Percentiles rank a stretch among this genome's conserved stretches.
phyloP scores from a whole-genome alignment of 2,797 vertebrate genomes.

The Staurois parvus region DNA sequence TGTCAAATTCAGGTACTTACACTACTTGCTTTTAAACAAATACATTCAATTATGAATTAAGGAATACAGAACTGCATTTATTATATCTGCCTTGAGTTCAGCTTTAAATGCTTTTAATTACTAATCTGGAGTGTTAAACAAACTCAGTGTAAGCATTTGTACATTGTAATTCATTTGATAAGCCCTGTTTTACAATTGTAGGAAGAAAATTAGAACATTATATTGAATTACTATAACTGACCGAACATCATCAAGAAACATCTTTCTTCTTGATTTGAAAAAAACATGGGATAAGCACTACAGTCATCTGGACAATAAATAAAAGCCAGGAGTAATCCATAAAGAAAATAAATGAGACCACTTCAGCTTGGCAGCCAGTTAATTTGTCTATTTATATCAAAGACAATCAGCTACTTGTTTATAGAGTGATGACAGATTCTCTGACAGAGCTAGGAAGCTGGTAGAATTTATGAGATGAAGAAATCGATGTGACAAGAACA shows the following conservation, averaged over 20 bases:
- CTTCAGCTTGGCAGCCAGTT: not conserved
- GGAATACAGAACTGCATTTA: too few species aligned
- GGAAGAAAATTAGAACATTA: not conserved
- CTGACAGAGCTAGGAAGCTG: not conserved
- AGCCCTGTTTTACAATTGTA: slow-evolving; percentile 17
- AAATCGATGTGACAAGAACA: not conserved
- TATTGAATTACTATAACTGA: too few species aligned
- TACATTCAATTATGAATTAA: too few species aligned
- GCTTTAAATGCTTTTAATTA: too few species aligned
- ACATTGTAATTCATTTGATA: not conserved
- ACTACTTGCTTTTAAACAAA: too few species aligned
- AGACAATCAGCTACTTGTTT: slow-evolving; percentile 16
- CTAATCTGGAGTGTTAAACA: too few species aligned
- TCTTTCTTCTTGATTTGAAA: not conserved
- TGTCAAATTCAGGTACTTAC: too few species aligned
- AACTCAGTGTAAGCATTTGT: not conserved
- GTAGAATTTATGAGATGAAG: slow-evolving; percentile 19
- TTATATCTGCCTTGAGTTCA: too few species aligned
- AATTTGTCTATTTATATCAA: slow-evolving; percentile 7
- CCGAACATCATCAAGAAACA: not conserved
- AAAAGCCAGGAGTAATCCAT: too few species aligned
- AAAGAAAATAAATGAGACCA: not conserved
- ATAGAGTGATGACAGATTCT: not conserved
- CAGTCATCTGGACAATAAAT: too few species aligned
- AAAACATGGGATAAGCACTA: too few species aligned